Percentiles rank a stretch among this genome's conserved stretches.
Conservation (phyloP, 2,113 vertebrate genomes). For the Megalops atlanticus region DNA sequence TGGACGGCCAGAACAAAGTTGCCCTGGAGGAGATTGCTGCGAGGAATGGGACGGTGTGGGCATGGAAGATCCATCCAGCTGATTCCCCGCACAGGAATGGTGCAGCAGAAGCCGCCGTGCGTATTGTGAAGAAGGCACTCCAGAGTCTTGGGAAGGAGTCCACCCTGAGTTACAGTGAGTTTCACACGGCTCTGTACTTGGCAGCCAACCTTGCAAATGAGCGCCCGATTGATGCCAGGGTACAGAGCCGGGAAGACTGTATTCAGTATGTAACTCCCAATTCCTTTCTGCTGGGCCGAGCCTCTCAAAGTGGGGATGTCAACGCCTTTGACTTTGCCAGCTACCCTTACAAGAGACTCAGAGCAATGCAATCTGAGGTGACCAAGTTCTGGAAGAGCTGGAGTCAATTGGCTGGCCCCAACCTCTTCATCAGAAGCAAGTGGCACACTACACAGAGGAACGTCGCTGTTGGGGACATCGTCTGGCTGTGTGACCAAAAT, state of each 20-base stretch:
- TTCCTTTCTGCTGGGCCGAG: constrained; percentile 24
- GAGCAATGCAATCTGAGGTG: too few species aligned
- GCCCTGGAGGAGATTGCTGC: background rate
- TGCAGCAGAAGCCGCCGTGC: constrained; percentile 43
- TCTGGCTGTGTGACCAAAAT: too few species aligned
- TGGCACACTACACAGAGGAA: too few species aligned
- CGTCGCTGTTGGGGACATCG: too few species aligned
- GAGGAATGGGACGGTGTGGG: constrained; percentile 28
- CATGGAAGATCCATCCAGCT: constrained; percentile 35
- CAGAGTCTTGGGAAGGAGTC: constrained; percentile 25
- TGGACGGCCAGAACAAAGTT: constrained; percentile 10
- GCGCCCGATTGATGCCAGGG: constrained; percentile 32
- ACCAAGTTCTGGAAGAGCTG: too few species aligned
- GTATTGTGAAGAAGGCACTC: constrained; percentile 29
- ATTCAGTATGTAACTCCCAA: constrained; percentile 40
- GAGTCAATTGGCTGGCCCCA: too few species aligned
- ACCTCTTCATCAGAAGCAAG: too few species aligned
- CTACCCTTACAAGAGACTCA: constrained; percentile 18
- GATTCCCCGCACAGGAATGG: constrained; percentile 46
- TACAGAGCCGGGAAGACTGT: constrained; percentile 35
- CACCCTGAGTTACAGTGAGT: constrained; percentile 18
- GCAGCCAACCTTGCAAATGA: constrained; percentile 42
- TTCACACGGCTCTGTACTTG: constrained; percentile 31
- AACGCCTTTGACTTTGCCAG: constrained; percentile 30
- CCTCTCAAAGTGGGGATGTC: constrained; percentile 14